Conservation (phyloP, 2,113 vertebrate genomes). For the Peucedramus taeniatus region DNA sequence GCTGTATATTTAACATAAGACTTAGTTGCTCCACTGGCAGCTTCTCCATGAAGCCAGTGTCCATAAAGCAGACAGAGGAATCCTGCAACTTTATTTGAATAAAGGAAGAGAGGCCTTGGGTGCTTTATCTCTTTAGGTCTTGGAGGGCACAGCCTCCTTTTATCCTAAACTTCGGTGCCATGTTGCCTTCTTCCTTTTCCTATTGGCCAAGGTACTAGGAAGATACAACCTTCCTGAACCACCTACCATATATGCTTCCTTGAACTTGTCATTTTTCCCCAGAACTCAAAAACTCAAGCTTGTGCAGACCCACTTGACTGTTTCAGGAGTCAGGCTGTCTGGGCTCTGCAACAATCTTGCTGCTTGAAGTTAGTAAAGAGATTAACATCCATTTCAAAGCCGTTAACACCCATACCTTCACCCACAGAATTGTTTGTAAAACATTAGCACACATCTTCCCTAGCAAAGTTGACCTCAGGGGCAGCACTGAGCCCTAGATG, state of each 20-base stretch:
- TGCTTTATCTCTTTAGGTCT: neutral
- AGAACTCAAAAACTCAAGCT: neutral
- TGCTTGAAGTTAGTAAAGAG: neutral
- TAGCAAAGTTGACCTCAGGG: neutral
- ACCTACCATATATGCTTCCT: neutral
- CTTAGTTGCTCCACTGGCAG: neutral
- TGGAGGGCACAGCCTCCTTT: neutral
- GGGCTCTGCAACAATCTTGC: neutral
- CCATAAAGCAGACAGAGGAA: neutral
- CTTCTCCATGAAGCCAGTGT: neutral
- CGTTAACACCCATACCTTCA: neutral
- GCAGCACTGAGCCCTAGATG: neutral
- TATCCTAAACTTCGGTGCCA: accelerated
- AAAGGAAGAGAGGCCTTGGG: neutral
- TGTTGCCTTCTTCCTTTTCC: neutral
- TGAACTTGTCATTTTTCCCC: neutral
- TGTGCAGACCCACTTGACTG: neutral
- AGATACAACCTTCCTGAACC: neutral
- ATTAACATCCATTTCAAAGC: neutral
- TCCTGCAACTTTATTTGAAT: neutral
- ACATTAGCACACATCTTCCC: neutral
- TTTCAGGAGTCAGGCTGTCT: neutral
- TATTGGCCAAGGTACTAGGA: neutral
- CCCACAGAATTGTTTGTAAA: neutral
- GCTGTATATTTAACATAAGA: neutral